A percentile compares a stretch with the other conserved stretches of the same genome.
phyloP scores from a whole-genome alignment of 1,140 invertebrate species.

The Pseudomyrmex cubaensis region DNA sequence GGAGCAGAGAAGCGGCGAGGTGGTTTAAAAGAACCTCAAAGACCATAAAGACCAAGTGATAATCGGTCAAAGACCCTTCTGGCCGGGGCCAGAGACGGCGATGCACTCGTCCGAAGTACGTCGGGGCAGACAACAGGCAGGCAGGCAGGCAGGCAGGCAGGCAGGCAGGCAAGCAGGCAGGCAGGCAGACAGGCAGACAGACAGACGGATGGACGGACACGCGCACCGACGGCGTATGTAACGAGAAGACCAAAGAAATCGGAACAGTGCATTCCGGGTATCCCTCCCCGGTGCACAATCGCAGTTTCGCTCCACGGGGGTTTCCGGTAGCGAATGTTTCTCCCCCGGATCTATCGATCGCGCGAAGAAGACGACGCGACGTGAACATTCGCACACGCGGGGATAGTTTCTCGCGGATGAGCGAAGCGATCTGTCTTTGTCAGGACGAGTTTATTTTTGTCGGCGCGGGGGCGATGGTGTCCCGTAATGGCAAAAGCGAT shows the following conservation, averaged over 20 bases:
- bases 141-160: constrained; percentile 71
- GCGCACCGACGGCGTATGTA: constrained; percentile 37
- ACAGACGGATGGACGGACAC: constrained; percentile 50
- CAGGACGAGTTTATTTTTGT: constrained; percentile 58
- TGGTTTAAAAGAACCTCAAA: constrained; percentile 80
- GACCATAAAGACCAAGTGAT: constrained; percentile 81
- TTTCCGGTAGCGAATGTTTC: neutral
- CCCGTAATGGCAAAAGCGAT: constrained; percentile 59
- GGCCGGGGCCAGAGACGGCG: constrained; percentile 79
- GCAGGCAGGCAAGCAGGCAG: constrained; percentile 58
- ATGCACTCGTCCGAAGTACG: constrained; percentile 74
- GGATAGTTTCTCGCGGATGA: constrained; percentile 28
- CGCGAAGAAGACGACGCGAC: neutral
- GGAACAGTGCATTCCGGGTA: constrained; percentile 58
- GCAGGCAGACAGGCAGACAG: constrained; percentile 13
- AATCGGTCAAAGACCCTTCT: constrained; percentile 82
- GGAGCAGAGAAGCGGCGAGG: constrained; percentile 62
- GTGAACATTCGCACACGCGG: constrained; percentile 22
- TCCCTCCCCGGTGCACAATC: constrained; percentile 56
- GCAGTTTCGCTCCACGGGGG: constrained; percentile 9
- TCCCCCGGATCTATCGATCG: constrained; percentile 43
- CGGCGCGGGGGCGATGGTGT: constrained; percentile 41
- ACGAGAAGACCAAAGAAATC: constrained; percentile 67
- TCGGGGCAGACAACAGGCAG: constrained; percentile 76
- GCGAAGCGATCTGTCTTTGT: constrained; percentile 54